A percentile compares a stretch with the other conserved stretches of the same genome.
Evolutionary conservation across 2,113 vertebrate genomes (phyloP).

Genomic region (Protobothrops flavoviridis): DNA sequence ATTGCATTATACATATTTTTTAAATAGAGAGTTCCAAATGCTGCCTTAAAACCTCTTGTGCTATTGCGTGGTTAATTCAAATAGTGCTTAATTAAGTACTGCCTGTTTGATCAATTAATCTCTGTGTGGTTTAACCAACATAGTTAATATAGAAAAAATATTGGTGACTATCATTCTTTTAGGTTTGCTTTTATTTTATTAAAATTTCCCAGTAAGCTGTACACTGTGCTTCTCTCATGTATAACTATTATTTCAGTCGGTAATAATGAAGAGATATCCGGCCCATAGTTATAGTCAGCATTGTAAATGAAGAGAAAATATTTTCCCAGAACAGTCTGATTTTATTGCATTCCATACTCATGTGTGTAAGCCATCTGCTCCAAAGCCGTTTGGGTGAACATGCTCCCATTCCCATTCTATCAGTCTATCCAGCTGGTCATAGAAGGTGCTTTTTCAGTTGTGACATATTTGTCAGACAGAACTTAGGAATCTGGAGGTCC

Average conservation of each 20-base stretch:
- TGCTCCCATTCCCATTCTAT: conserved; percentile 34
- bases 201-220: conserved; percentile 19
- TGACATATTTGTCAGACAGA: conserved; percentile 36
- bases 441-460: conserved; percentile 35
- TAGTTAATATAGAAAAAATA: not conserved
- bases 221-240: not conserved
- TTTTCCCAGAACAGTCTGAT: conserved; percentile 64
- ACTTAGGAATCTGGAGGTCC: not conserved
- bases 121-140: not conserved
- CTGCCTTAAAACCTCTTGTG: not conserved
- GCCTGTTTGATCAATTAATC: not conserved
- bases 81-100: not conserved
- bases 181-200: not conserved
- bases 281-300: conserved; percentile 40
- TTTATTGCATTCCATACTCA: conserved; percentile 68
- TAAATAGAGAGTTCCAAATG: not conserved
- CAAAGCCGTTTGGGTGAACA: conserved; percentile 40
- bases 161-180: not conserved
- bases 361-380: conserved; percentile 63
- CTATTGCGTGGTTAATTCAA: not conserved
- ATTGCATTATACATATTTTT: not conserved
- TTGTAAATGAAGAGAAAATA: conserved; percentile 51
- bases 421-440: conserved; percentile 31
- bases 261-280: conserved; percentile 38
- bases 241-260: conserved; percentile 3